Evolutionary conservation across 2,797 vertebrate species (phyloP).

Genomic region (Furcifer pardalis): DNA sequence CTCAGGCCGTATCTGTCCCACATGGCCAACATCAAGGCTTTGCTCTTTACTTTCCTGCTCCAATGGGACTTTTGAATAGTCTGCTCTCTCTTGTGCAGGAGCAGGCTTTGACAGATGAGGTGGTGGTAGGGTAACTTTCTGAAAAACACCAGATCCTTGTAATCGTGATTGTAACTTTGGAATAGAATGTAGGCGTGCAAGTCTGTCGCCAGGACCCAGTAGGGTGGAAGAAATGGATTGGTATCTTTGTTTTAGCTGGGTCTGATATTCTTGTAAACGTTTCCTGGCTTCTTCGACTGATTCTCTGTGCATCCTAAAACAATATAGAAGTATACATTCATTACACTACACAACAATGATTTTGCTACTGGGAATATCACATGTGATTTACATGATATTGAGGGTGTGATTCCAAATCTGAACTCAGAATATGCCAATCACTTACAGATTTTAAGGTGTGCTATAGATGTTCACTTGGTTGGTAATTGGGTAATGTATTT

Average conservation of each 20-base stretch:
- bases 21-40: not conserved
- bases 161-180: not conserved
- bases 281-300: conserved; percentile 82
- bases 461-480: too few species aligned
- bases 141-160: not conserved
- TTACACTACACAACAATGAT: too few species aligned
- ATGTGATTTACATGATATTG: too few species aligned
- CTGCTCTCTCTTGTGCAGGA: accelerated
- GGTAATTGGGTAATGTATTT: too few species aligned
- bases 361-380: too few species aligned
- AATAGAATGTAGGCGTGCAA: not conserved
- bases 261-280: conserved; percentile 87
- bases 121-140: accelerated
- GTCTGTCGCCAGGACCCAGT: conserved; percentile 10
- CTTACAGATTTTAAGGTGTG: too few species aligned
- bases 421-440: too few species aligned
- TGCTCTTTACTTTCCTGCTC: conserved; percentile 26
- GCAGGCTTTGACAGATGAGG: not conserved
- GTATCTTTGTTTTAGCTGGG: conserved; percentile 76
- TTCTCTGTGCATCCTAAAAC: conserved; percentile 82
- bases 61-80: not conserved
- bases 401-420: too few species aligned
- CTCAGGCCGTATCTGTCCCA: not conserved
- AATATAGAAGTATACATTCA: not conserved
- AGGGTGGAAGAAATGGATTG: conserved; percentile 48